Base-by-base conservation (phyloP, 2,797 vertebrate species). In the Coracias cyanogaster region DNA sequence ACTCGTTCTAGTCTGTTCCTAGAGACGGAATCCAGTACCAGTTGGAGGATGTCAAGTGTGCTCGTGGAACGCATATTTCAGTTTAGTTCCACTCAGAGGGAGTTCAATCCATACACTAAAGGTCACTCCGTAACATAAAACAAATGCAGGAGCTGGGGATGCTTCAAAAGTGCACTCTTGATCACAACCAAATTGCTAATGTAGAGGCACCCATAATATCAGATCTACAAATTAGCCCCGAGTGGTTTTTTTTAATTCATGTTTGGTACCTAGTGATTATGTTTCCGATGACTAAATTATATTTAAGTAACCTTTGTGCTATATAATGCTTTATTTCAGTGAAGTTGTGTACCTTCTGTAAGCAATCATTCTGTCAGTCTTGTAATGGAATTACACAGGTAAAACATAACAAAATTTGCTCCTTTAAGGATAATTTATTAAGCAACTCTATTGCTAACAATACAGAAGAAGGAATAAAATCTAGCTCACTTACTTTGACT, bases 291-390 rank as follows among this genome's bases (percentile, higher is more conserved):
- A 73, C 20, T 73, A 85, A 73, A 73, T 74, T 52, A 12, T 52
- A 51, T 64, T 77, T 70, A 58, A 61, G 26, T 79, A 87, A 61
- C 33, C 67, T 94, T 92, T 67, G 11, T 85, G 48, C 64, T 71
- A 87, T 31, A 58, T 72, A 84, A 71, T 58, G 45, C 31, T 84
- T 84, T 52, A 57, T 49, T 87, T 94, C 41, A 71, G 33, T 43
- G 35, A 76, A 69, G 43, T 46, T 91, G 60, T 72, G 28, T 73
- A 19, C 37, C 31, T 84, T 77, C 69, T 83, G 29, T 76, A 91
- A 87, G 74, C 35, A 91, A 64, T 55, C 39, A 61, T 64, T 80
- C 61, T 45, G 18, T 73, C 55, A 82, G 25, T 72, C 48, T 87
- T 91, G 21, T 14, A 91, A 81, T 74, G 48, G 26, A 79, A 83